Conservation (phyloP, 2,888 invertebrate genomes). For the Idaea aversata region DNA sequence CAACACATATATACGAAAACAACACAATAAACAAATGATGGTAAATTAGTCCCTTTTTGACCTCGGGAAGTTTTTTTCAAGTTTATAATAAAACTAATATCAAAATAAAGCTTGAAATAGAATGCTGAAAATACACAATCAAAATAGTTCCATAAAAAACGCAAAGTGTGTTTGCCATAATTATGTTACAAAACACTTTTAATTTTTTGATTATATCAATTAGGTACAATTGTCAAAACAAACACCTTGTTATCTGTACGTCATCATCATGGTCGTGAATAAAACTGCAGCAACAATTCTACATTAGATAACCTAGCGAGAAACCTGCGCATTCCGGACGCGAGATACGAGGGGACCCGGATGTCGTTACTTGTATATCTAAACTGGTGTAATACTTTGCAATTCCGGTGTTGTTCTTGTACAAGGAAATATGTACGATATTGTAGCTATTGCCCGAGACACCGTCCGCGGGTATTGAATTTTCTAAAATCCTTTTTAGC, state of each 20-base stretch:
- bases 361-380: background rate
- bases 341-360: background rate
- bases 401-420: background rate
- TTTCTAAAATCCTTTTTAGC: no score
- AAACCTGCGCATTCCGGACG: background rate
- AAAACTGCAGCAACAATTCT: background rate
- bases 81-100: no score
- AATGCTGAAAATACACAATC: no score
- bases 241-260: background rate
- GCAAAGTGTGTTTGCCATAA: no score
- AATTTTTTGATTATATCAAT: no score
- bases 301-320: background rate
- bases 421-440: background rate
- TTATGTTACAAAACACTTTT: no score
- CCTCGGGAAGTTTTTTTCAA: no score
- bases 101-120: no score
- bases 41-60: no score
- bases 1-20: no score
- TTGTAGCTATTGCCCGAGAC: background rate
- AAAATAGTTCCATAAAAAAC: no score
- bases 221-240: background rate
- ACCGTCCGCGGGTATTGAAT: background rate
- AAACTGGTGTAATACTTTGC: background rate
- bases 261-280: background rate
- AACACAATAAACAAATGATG: no score